Evolutionary conservation across 2,113 vertebrate genomes (phyloP), one percentile per base, ranked within the genome.

Genomic region (Hoplias malabaricus): DNA sequence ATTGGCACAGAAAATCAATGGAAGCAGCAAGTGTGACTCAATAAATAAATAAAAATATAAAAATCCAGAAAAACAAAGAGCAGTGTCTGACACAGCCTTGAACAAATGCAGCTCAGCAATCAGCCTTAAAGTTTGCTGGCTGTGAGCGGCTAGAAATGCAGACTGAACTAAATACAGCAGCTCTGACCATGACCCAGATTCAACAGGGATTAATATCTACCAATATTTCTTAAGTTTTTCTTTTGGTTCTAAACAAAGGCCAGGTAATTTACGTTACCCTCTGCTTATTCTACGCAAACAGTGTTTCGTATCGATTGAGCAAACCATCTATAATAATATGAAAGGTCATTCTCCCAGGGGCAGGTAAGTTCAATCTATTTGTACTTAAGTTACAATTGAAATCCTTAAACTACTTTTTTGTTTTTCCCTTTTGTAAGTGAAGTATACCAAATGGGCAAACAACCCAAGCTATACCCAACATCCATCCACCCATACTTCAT

Each of bases 171-270:
- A 38, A 63, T 78, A 34, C 5, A 38, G 21, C 29, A 50, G 16
- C 11, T 57, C 25, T 23, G 25, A 8, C n/a, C 19, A 59, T 89
- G 87, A 89, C 84, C 84, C 79, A 86, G 76, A 81, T 84, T 86
- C 36, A 83, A 62, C 63, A 80, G 73, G 75, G 46, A 53, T 77
- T 78, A 48, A 27, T 38, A 66, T 61, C 29, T 40, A 69, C 1
- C 21, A 59, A 81, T 33, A 54, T 31, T 57, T 61, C 53, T 57
- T 71, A 38, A 73, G 62, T 71, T 21, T 21, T 8, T 63, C 33
- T 81, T 63, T 40, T 36, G 31, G n/a, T 40, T 48, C 21, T 33
- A 29, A 36, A 29, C 42, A 34, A 50, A 68, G 54, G 23, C 34
- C 19, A 54, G 33, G 42, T 59, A 74, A 16, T 70, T 43, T 33